Base-by-base conservation (phyloP, 2,113 vertebrate species). In the Protobothrops flavoviridis region DNA sequence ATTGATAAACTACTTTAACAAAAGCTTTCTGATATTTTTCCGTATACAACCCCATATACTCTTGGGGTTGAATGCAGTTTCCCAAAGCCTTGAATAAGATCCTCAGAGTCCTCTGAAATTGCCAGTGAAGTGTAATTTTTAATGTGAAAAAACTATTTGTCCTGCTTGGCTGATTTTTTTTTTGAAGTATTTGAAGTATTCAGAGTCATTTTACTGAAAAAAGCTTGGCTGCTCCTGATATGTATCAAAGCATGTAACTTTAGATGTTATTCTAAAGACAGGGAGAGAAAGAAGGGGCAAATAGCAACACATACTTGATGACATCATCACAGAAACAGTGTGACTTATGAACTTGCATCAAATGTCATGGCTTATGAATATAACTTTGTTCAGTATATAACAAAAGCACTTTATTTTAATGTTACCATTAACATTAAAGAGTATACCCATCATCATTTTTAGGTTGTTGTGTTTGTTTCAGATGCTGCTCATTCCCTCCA, bases 1-100 rank as follows among this genome's bases (percentile, higher is more conserved):
- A 86, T 91, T 85, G 74, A 91, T 85, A 85, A 86, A 26, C 24
- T 57, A 45, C 33, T 91, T 91, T 91, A 91, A 33, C 74, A 86
- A 91, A 15, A 56, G 74, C 74, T 20, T 23, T 85, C 74, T 85
- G 53, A 23, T 52, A n/a, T 24, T 43, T 88, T 69, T 69, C 88
- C 48, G 53, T 88, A 50, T 53, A 64, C 9, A 85, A 13, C 57
- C 52, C 39, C 57, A 81, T 39, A 39, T 81, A 39, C n/a, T 17
- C 69, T 74, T 74, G 69, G 69, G n/a, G 15, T 33, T 74, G n/a
- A 74, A 74, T 74, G n/a, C 69, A 74, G 33, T 74, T 74, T 74
- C n/a, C 69, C 69, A 74, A 74, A 33, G n/a, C 69, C 15, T 81
- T 81, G 69, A 39, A 81, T 17, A 74, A 74, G 64, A 17, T 39